Conservation (phyloP, 1,140 invertebrate species). For the Drosophila ogumai region DNA sequence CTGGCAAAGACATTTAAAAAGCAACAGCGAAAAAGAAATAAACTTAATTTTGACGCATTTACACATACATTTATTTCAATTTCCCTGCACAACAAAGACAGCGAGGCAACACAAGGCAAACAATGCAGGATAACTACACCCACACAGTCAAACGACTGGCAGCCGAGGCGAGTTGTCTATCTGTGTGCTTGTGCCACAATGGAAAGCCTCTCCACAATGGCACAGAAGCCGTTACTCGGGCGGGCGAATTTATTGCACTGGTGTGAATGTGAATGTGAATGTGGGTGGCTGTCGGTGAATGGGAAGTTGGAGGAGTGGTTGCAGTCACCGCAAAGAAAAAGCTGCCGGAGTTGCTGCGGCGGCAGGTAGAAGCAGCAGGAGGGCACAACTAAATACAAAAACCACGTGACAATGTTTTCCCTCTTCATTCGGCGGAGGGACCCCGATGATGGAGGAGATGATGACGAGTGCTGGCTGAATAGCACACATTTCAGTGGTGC, state of each 20-base stretch:
- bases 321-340: constrained; percentile 59
- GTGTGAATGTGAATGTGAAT: constrained; percentile 9
- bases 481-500: constrained; percentile 36
- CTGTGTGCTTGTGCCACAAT: constrained; percentile 40
- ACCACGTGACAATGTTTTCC: constrained; percentile 79
- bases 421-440: background rate
- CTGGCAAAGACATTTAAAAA: constrained; percentile 76
- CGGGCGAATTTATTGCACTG: constrained; percentile 45
- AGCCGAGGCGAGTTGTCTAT: constrained; percentile 21
- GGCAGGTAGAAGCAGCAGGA: constrained; percentile 29
- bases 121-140: constrained; percentile 56
- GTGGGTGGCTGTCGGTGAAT: constrained; percentile 2
- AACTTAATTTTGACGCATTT: constrained; percentile 84
- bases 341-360: constrained; percentile 24
- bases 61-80: constrained; percentile 84
- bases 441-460: constrained; percentile 6
- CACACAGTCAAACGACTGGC: constrained; percentile 17
- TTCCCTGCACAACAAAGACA: constrained; percentile 69
- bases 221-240: constrained; percentile 35
- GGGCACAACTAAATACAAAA: constrained; percentile 74
- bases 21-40: constrained; percentile 44
- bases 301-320: constrained; percentile 40
- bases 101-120: constrained; percentile 47
- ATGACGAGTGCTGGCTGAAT: constrained; percentile 18
- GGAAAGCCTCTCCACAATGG: constrained; percentile 27